These are phyloP conservation scores for Melitaea athalia DNA, from an alignment of 2,888 invertebrate genomes.

Conservation along the genomic window DNA sequence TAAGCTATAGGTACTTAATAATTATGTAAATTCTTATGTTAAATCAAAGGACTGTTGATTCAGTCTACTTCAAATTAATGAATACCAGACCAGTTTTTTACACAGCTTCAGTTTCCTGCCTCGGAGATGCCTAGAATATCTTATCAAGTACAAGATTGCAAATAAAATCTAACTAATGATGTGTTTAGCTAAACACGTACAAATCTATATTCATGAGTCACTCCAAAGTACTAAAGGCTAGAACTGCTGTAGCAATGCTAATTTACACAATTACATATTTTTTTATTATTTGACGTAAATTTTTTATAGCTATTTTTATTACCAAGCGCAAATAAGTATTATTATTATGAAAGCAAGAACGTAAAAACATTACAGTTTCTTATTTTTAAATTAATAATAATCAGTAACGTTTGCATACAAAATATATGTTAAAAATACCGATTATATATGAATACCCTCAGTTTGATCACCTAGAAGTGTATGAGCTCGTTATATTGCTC, in stretches of 20 bases:
- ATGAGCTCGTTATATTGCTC: slow-evolving; percentile 5
- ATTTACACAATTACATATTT: neutral
- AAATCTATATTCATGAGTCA: neutral
- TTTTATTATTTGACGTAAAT: neutral
- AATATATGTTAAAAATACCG: neutral
- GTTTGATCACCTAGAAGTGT: neutral
- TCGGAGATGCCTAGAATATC: slow-evolving; percentile 3
- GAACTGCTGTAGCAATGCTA: neutral
- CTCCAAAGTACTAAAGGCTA: neutral
- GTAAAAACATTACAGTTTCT: too few species aligned
- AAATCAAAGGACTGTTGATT: neutral
- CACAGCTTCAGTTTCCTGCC: slow-evolving; percentile 12
- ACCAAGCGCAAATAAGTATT: neutral
- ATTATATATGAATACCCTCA: slow-evolving; percentile 5
- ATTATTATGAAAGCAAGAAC: too few species aligned
- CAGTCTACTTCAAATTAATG: neutral
- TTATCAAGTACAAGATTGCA: slow-evolving; percentile 1
- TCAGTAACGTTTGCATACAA: neutral
- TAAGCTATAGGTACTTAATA: neutral
- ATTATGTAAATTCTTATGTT: neutral
- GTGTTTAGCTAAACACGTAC: neutral
- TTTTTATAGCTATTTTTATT: neutral
- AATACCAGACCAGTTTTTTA: slow-evolving; percentile 13
- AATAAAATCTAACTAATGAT: slow-evolving; percentile 12
- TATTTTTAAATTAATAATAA: neutral